Evolutionary conservation across 2,888 invertebrate species (phyloP).

Genomic region (Eulithis testata): DNA sequence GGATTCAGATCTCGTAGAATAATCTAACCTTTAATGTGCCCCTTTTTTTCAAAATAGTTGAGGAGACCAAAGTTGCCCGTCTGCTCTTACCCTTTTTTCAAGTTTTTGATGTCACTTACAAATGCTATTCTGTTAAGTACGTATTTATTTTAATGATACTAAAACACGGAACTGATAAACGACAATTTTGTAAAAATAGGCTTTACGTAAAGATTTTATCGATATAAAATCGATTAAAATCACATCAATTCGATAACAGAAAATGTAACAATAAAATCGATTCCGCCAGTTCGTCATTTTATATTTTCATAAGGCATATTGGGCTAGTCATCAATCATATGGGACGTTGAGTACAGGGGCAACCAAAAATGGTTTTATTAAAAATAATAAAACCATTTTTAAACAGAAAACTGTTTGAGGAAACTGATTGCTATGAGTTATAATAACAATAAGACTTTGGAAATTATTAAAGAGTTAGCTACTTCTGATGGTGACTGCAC

Average conservation of each 20-base stretch:
- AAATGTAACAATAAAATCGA: conserved; percentile 30
- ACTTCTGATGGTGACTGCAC: too few relatives aligned
- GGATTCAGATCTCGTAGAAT: too few relatives aligned
- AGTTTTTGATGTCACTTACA: too few relatives aligned
- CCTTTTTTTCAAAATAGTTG: too few relatives aligned
- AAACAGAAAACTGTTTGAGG: too few relatives aligned
- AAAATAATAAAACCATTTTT: too few relatives aligned
- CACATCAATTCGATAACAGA: conserved; percentile 11
- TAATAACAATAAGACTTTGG: too few relatives aligned
- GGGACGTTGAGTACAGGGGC: conserved; percentile 28
- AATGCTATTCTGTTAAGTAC: neutral
- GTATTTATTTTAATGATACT: neutral
- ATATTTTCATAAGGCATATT: conserved; percentile 30
- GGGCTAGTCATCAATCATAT: conserved; percentile 35
- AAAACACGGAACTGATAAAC: neutral
- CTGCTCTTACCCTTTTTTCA: too few relatives aligned
- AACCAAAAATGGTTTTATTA: conserved; percentile 6
- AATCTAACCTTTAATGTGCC: too few relatives aligned
- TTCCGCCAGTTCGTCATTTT: conserved; percentile 15
- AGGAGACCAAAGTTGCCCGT: too few relatives aligned
- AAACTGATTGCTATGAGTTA: too few relatives aligned
- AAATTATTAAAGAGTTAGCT: too few relatives aligned
- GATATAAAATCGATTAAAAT: conserved; percentile 13
- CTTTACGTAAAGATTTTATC: neutral
- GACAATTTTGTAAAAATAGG: neutral